These are phyloP conservation scores for Iphiclides podalirius DNA, from an alignment of 2,888 invertebrate species.

Conservation along the genomic window DNA sequence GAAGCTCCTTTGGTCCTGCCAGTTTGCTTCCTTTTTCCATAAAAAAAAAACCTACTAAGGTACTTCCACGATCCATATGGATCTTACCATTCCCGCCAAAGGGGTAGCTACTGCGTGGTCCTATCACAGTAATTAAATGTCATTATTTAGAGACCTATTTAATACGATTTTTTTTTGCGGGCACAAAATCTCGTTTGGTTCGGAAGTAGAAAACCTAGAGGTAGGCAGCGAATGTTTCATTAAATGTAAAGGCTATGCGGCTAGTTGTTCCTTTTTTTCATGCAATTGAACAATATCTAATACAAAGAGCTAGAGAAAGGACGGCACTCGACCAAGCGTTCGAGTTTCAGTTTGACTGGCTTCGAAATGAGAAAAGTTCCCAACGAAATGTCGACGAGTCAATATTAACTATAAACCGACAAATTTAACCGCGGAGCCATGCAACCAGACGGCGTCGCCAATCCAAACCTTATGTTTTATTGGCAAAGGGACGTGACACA, in stretches of 20 bases:
- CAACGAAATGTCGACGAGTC: slow-evolving; percentile 74
- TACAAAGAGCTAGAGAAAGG: slow-evolving; percentile 34
- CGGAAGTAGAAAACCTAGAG: no score
- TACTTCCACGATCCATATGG: no score
- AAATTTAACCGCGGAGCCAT: slow-evolving; percentile 35
- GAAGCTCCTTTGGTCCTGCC: no score
- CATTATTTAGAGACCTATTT: no score
- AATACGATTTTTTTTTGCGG: no score
- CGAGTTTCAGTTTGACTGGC: slow-evolving; percentile 52
- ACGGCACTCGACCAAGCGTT: slow-evolving; percentile 34
- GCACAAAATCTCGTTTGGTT: no score
- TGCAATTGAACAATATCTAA: slow-evolving; percentile 35
- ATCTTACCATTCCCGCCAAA: no score
- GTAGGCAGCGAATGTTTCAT: background rate
- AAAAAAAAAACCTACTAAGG: no score
- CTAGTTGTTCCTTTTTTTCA: slow-evolving; percentile 10
- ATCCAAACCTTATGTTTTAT: slow-evolving; percentile 23
- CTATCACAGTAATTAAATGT: no score
- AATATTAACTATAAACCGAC: slow-evolving; percentile 70
- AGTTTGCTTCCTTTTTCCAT: no score
- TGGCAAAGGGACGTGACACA: background rate
- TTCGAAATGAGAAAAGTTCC: slow-evolving; percentile 77
- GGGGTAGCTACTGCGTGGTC: no score
- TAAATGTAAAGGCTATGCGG: background rate
- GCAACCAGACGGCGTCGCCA: slow-evolving; percentile 18